Evolutionary conservation across 2,888 invertebrate species (phyloP), one percentile per base, ranked within the genome.

Genomic region (Steromphala cineraria): DNA sequence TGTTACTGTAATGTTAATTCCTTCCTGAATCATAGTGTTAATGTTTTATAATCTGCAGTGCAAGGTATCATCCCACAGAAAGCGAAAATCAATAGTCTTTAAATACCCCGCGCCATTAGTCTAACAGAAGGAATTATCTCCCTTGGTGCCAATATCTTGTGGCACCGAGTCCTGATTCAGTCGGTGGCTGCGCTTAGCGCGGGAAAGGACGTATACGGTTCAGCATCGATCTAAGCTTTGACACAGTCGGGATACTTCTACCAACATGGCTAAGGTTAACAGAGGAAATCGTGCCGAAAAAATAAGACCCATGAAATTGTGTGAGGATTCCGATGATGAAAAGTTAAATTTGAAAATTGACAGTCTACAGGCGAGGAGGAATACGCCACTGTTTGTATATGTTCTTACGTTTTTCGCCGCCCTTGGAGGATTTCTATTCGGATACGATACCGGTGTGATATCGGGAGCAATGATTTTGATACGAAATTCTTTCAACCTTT

Each of bases 391-490:
- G 19, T 91, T 91, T 84, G 88, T 92, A 80, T 93, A 93, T 86
- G 83, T 93, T 52, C 87, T 94, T 81, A 93, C 94, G 31, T 88
- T 92, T 82, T 89, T 94, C 75, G 93, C 94, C 17, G 94, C 94
- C 71, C 90, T 94, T 15, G 94, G 94, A 7, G 94, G 94, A 4
- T 94, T 94, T 84, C 90, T 94, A 4, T 95, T 95, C 88, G 95
- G 95, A 40, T 95, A 95, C 88, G 95, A 95, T 85, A 95, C 95
- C 0, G 94, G 94, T 13, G 94, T 95, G 40, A 94, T 95, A 24
- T 94, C 94, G 0, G 94, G 94, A 13, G 94, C 94, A 8, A 93
- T 94, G 93, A 89, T 94, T 36, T 85, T 93, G 53, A 87, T 94
- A 24, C 90, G 93, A 81, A 91, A 93, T 79, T 55, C 82, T 21